Evolutionary conservation across 2,797 vertebrate genomes (phyloP).

Genomic region (Sebastes taczanowskii): DNA sequence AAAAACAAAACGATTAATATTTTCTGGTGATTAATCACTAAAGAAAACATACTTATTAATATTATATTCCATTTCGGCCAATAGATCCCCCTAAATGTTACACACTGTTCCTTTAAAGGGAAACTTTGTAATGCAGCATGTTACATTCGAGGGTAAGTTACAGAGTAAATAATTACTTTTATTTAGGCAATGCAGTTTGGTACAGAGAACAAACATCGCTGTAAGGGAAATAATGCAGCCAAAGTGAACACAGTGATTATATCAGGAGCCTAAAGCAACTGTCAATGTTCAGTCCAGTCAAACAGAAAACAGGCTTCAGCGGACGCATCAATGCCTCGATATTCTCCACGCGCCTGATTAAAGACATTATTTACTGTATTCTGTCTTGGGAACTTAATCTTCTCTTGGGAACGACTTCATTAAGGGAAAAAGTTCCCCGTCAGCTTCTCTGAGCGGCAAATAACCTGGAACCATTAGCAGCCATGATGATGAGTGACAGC

Average conservation of each 20-base stretch:
- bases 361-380: slow-evolving; percentile 17
- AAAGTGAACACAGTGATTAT: not conserved
- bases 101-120: not conserved
- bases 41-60: too few relatives aligned
- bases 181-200: not conserved
- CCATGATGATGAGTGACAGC: slow-evolving; percentile 42
- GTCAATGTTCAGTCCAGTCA: slow-evolving; percentile 14
- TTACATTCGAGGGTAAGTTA: not conserved
- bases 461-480: slow-evolving; percentile 33
- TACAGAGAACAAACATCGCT: not conserved
- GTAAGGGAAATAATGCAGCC: not conserved
- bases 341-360: slow-evolving; percentile 10
- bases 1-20: too few relatives aligned
- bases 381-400: slow-evolving; percentile 3
- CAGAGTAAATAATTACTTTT: not conserved
- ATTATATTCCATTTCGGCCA: too few relatives aligned
- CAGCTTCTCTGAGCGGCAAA: slow-evolving; percentile 2
- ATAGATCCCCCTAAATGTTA: too few relatives aligned
- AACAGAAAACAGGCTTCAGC: slow-evolving; percentile 21
- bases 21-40: too few relatives aligned
- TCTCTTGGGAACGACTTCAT: slow-evolving; percentile 27
- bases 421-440: slow-evolving; percentile 10
- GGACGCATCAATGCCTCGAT: not conserved
- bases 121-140: not conserved
- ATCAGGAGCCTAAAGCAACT: not conserved